These are phyloP conservation scores for human DNA, from an alignment of 2,113 vertebrate genomes.

Conservation along the genomic window DNA sequence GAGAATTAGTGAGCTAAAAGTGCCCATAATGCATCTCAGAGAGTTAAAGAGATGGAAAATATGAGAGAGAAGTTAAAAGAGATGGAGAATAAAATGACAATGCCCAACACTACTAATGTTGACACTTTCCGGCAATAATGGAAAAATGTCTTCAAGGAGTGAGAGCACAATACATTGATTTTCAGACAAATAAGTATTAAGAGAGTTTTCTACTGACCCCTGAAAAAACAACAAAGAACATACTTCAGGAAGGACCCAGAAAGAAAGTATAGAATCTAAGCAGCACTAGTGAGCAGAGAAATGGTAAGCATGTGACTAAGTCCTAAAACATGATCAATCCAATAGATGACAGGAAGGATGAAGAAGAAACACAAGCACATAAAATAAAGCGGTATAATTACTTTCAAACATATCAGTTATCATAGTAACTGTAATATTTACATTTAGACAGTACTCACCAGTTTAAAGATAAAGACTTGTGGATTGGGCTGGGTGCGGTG, in stretches of 20 bases:
- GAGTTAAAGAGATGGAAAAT: neutral
- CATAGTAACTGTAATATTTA: neutral
- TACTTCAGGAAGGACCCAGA: neutral
- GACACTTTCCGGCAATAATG: neutral
- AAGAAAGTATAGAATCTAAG: neutral
- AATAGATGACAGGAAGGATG: neutral
- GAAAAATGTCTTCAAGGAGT: neutral
- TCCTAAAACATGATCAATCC: neutral
- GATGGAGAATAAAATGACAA: neutral
- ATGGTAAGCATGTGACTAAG: neutral
- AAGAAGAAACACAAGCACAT: neutral
- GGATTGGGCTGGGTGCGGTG: too few species aligned
- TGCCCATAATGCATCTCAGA: neutral
- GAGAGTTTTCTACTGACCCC: neutral
- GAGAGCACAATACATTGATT: neutral
- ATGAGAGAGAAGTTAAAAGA: neutral
- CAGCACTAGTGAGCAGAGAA: neutral
- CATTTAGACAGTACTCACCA: neutral
- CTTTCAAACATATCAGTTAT: neutral
- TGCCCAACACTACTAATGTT: neutral
- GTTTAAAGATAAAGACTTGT: neutral
- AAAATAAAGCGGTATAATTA: neutral
- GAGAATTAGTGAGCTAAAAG: neutral
- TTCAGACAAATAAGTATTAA: slow-evolving; percentile 3
- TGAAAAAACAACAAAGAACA: neutral